Percentiles rank a stretch among this genome's conserved stretches.
phyloP scores from a whole-genome alignment of 2,888 invertebrate species.

The Pristionchus exspectatus region DNA sequence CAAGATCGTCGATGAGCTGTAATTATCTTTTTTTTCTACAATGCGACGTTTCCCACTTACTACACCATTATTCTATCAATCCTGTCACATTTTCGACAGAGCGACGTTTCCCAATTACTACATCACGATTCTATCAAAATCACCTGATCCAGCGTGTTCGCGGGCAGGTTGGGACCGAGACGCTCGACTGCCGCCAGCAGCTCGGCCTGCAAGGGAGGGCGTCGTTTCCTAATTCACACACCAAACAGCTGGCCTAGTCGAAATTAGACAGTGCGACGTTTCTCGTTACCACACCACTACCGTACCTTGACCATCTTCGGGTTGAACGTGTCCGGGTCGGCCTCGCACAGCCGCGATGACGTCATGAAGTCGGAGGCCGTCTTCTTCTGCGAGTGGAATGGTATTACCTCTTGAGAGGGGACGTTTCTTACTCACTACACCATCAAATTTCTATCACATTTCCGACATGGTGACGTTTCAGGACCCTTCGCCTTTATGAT shows the following conservation, averaged over 20 bases:
- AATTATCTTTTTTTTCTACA: background rate
- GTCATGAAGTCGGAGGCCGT: conserved; percentile 73
- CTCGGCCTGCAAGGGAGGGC: conserved; percentile 90
- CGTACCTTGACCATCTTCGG: conserved; percentile 70
- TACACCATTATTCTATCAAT: too few species aligned
- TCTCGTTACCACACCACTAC: background rate
- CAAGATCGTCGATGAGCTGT: conserved; percentile 92
- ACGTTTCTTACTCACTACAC: conserved; percentile 21
- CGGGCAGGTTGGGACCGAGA: conserved; percentile 91
- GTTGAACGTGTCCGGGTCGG: conserved; percentile 61
- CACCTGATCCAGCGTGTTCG: conserved; percentile 95
- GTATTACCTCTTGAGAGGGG: background rate
- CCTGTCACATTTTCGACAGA: too few species aligned
- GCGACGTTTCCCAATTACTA: too few species aligned
- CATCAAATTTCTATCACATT: background rate
- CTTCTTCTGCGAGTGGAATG: conserved; percentile 58
- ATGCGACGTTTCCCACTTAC: too few species aligned
- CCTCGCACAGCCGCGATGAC: conserved; percentile 71
- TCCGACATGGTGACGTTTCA: background rate
- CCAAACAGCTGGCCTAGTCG: background rate
- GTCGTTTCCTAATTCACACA: background rate
- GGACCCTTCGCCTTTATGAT: too few species aligned
- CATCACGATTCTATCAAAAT: background rate
- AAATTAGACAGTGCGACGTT: background rate
- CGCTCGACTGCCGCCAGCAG: conserved; percentile 89